Evolutionary conservation across 2,797 vertebrate species (phyloP).

Genomic region (Myripristis murdjan): DNA sequence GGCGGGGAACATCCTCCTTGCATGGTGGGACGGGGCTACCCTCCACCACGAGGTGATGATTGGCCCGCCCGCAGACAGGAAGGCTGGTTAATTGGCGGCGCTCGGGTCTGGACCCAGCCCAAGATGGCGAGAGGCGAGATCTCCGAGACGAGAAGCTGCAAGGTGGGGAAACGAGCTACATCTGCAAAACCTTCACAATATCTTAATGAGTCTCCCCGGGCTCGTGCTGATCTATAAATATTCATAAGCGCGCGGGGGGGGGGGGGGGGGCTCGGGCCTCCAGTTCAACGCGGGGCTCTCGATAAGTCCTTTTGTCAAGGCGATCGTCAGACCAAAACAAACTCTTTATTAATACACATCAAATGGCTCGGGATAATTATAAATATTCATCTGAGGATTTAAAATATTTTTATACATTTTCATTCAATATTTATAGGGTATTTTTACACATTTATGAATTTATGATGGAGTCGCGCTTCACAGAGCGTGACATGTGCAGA

Average conservation of each 20-base stretch:
- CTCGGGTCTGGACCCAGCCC: slow-evolving; percentile 43
- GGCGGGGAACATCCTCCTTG: slow-evolving; percentile 13
- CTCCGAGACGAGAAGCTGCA: slow-evolving; percentile 6
- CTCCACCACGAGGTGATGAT: slow-evolving; percentile 5
- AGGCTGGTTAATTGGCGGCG: slow-evolving; percentile 55
- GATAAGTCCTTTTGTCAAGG: slow-evolving; percentile 55
- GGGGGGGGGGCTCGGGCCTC: slow-evolving; percentile 45
- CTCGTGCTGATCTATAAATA: slow-evolving; percentile 58
- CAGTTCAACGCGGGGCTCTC: slow-evolving; percentile 24
- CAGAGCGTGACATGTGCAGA: slow-evolving; percentile 14
- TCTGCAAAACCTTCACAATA: slow-evolving; percentile 40
- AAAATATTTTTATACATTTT: slow-evolving; percentile 52
- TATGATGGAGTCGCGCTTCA: slow-evolving; percentile 23
- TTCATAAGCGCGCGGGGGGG: too few relatives aligned
- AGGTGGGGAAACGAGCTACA: slow-evolving; percentile 14
- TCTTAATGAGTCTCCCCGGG: slow-evolving; percentile 44
- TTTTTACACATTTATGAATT: slow-evolving; percentile 39
- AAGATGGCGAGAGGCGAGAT: slow-evolving; percentile 24
- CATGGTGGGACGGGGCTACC: not conserved
- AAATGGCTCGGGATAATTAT: slow-evolving; percentile 47
- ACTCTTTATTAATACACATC: slow-evolving; percentile 60
- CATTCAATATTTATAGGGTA: slow-evolving; percentile 36
- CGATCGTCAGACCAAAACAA: slow-evolving; percentile 44
- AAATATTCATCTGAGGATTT: slow-evolving; percentile 66
- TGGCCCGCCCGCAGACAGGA: slow-evolving; percentile 27